Conservation (phyloP, 1,140 invertebrate species). For the Nymphalis io region DNA sequence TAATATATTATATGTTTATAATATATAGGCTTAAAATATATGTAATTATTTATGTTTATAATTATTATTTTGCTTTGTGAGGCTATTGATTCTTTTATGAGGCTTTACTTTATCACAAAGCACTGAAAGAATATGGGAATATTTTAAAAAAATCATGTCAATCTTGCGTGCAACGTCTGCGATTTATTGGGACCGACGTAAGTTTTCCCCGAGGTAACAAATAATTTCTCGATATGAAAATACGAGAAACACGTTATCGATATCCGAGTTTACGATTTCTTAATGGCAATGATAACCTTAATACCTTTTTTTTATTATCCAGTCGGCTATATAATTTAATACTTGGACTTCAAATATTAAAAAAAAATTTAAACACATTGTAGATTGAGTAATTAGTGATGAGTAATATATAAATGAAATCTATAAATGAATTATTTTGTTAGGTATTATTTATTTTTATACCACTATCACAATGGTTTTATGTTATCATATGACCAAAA, state of each 20-base stretch:
- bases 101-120: too few relatives aligned
- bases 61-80: too few relatives aligned
- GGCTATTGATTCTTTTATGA: too few relatives aligned
- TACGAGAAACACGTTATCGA: constrained; percentile 32
- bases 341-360: background rate
- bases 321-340: constrained; percentile 20
- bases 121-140: too few relatives aligned
- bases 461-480: background rate
- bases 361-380: background rate
- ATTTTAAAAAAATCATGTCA: too few relatives aligned
- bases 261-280: constrained; percentile 39
- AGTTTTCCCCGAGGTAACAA: background rate
- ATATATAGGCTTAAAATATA: too few relatives aligned
- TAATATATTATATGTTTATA: background rate
- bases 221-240: constrained; percentile 16
- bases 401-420: too few relatives aligned
- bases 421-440: too few relatives aligned
- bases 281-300: constrained; percentile 41
- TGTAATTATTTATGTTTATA: background rate
- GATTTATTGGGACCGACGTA: background rate
- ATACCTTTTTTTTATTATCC: constrained; percentile 38
- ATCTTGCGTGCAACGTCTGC: too few relatives aligned
- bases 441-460: too few relatives aligned
- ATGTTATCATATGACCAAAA: background rate
- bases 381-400: too few relatives aligned